These are phyloP conservation scores for Meloidogyne floridensis DNA, from an alignment of 1,140 invertebrate species.

Conservation along the genomic window DNA sequence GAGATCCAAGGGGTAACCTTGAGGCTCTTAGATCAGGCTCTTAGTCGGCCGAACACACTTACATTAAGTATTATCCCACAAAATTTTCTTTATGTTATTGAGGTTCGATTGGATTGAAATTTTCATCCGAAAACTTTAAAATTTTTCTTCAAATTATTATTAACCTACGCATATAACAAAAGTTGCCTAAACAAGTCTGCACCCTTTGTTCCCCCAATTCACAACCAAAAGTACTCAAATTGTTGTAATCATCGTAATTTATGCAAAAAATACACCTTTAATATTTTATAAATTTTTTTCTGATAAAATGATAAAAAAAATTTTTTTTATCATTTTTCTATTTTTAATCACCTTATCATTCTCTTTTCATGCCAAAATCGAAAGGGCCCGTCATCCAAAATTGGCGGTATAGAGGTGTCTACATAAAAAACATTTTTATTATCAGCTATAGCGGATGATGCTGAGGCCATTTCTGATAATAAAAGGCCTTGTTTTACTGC, in stretches of 20 bases:
- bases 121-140: too few species aligned
- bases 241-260: slow-evolving; percentile 56
- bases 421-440: background rate
- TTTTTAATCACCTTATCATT: background rate
- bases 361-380: background rate
- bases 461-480: slow-evolving; percentile 5
- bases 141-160: too few species aligned
- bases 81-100: too few species aligned
- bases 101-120: too few species aligned
- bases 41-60: too few species aligned
- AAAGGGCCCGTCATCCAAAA: background rate
- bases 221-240: slow-evolving; percentile 53
- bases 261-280: slow-evolving; percentile 57
- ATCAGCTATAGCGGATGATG: background rate
- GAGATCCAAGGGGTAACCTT: too few species aligned
- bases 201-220: slow-evolving; percentile 17
- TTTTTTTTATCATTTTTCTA: background rate
- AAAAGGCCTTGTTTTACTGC: background rate
- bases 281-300: background rate
- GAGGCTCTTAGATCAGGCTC: too few species aligned
- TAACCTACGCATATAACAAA: slow-evolving; percentile 54
- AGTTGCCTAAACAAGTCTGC: slow-evolving; percentile 49
- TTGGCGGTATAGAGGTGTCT: background rate
- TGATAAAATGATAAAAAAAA: too few species aligned
- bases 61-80: too few species aligned